phyloP scores from a whole-genome alignment of 2,888 invertebrate genomes.

The Pegoplata infirma region DNA sequence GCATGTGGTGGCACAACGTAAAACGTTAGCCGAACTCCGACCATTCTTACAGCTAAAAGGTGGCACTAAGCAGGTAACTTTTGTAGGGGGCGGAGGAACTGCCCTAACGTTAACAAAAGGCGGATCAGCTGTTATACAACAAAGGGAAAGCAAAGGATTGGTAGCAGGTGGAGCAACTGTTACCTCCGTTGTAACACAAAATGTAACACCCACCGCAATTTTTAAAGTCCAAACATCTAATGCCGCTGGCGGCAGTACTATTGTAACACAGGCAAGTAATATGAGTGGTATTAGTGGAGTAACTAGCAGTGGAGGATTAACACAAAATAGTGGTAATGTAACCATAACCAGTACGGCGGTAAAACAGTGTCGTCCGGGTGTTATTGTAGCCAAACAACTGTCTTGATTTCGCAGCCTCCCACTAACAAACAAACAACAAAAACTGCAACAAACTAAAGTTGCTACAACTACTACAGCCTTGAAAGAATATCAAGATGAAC shows the following conservation, averaged over 20 bases:
- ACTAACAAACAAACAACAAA: conserved; percentile 55
- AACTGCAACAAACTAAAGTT: conserved; percentile 39
- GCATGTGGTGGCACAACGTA: conserved; percentile 73
- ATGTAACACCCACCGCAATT: conserved; percentile 73
- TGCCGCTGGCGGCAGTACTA: conserved; percentile 62
- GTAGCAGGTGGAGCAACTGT: too few species aligned
- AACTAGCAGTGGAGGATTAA: conserved; percentile 50
- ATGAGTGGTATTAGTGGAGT: conserved; percentile 21
- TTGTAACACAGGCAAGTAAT: conserved; percentile 52
- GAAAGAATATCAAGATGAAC: conserved; percentile 15
- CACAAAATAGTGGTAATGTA: conserved; percentile 64
- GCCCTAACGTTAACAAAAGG: conserved; percentile 68
- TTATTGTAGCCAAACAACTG: conserved; percentile 92
- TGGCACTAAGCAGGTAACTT: conserved; percentile 74
- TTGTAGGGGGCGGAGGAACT: conserved; percentile 66
- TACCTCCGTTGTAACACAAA: conserved; percentile 66
- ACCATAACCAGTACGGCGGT: conserved; percentile 76
- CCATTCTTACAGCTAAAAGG: conserved; percentile 82
- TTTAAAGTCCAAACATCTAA: conserved; percentile 73
- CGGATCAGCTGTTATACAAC: conserved; percentile 34
- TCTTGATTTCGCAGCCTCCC: conserved; percentile 81
- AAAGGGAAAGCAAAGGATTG: too few species aligned
- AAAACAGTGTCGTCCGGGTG: conserved; percentile 90
- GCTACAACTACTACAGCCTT: conserved; percentile 37
- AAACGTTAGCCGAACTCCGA: conserved; percentile 81